A percentile compares a stretch with the other conserved stretches of the same genome.
Conservation (phyloP, 2,888 invertebrate species). For the Seladonia tumulorum region DNA sequence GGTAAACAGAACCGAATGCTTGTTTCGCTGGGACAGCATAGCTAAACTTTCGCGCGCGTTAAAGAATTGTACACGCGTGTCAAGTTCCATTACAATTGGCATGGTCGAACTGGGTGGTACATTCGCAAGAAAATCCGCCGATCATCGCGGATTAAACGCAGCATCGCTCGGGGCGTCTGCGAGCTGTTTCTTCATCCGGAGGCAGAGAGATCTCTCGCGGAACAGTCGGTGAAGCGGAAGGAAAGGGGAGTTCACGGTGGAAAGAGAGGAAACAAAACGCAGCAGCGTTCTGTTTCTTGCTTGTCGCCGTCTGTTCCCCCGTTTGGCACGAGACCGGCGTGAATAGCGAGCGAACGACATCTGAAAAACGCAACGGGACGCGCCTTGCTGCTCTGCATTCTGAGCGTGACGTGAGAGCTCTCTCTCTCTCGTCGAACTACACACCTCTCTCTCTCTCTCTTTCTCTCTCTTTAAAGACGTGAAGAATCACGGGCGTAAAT, state of each 20-base stretch:
- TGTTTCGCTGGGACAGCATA: not conserved
- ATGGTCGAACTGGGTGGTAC: not conserved
- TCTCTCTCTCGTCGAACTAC: not conserved
- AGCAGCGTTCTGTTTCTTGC: constrained; percentile 36
- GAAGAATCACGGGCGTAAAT: constrained; percentile 43
- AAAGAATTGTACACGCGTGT: not conserved
- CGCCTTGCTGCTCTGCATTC: constrained; percentile 34
- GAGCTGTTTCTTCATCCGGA: constrained; percentile 41
- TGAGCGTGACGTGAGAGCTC: constrained; percentile 34
- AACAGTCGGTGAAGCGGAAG: not conserved
- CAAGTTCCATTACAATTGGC: not conserved
- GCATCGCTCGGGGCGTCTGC: constrained; percentile 26
- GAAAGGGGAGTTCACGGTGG: not conserved
- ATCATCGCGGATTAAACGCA: constrained; percentile 34
- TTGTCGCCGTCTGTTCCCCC: not conserved
- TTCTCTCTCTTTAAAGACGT: not conserved
- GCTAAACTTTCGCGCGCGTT: not conserved
- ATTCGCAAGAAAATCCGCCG: constrained; percentile 11
- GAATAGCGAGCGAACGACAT: constrained; percentile 51
- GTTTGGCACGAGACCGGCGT: constrained; percentile 50
- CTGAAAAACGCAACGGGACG: constrained; percentile 50
- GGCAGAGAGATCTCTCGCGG: constrained; percentile 39
- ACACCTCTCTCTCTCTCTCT: not conserved
- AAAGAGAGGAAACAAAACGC: constrained; percentile 43
- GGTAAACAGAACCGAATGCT: not conserved